Evolutionary conservation across 2,113 vertebrate genomes (phyloP), one percentile per base, ranked within the genome.

Genomic region (Pantherophis guttatus): DNA sequence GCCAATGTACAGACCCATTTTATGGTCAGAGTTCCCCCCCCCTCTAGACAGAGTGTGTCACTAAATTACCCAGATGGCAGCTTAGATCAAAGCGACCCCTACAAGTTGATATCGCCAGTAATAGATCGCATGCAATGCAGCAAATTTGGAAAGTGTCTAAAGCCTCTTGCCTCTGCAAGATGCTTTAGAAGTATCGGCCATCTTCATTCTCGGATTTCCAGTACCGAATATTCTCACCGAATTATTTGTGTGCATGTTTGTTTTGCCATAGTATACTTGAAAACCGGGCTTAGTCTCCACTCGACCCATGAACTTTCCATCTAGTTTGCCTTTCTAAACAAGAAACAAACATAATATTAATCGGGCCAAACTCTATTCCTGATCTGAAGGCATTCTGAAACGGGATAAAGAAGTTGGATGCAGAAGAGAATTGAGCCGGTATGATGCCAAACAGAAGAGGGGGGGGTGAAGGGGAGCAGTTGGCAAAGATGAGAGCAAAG

Each of bases 191-290:
- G 23, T 26, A 57, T 58, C 93, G 93, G 87, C 53, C 91, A 92
- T 52, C 33, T 81, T 55, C 89, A 1, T 93, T 86, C 3, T 9
- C 62, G 33, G 3, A 11, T 90, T 90, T 93, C 44, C 10, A 17
- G 4, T 59, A 23, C 7, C 29, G 44, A 23, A 54, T 70, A 23
- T 81, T 65, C 1, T 86, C 55, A 11, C 21, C 39, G 13, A 86
- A 12, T 85, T 92, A 90, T 3, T 59, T 0, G 0, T 44, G 24
- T 91, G 9, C n/a, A 91, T 75, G 89, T 44, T 9, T 33, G 87
- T 90, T 94, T 93, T 13, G 91, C 87, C 93, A 87, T 1, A 91
- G 0, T 81, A n/a, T 81, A 90, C 65, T 95, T 93, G 92, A 93
- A 88, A 95, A 90, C 52, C 75, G 9, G 52, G 1, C 19, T 91